Percentiles rank a stretch among this genome's conserved stretches.
Evolutionary conservation across 2,888 invertebrate genomes (phyloP).

Genomic region (Baccha elongata): DNA sequence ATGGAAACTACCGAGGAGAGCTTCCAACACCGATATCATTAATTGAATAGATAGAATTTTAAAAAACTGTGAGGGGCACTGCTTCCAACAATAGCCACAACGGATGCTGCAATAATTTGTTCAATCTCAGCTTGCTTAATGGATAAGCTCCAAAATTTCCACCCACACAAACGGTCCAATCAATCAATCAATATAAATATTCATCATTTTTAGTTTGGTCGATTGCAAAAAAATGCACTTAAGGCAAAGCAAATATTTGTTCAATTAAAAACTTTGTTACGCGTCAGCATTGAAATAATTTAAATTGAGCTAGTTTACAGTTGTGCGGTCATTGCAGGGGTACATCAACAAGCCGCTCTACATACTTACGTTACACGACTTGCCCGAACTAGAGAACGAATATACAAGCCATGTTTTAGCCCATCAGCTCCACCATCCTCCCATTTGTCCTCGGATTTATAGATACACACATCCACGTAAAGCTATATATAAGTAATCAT

Average conservation of each 20-base stretch:
- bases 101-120: conserved; percentile 63
- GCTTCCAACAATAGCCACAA: conserved; percentile 52
- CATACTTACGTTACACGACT: conserved; percentile 51
- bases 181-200: conserved; percentile 74
- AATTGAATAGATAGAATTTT: conserved; percentile 71
- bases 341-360: conserved; percentile 25
- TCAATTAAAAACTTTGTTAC: conserved; percentile 48
- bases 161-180: conserved; percentile 64
- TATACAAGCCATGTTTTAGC: conserved; percentile 51
- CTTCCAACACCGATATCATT: conserved; percentile 59
- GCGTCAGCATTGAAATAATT: conserved; percentile 45
- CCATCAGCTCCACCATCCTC: conserved; percentile 46
- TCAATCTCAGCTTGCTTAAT: conserved; percentile 56
- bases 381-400: conserved; percentile 52
- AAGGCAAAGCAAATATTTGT: conserved; percentile 33
- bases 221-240: conserved; percentile 46
- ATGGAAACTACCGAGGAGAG: conserved; percentile 51
- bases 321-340: conserved; percentile 57
- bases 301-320: conserved; percentile 64
- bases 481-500: background rate
- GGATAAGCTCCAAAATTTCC: conserved; percentile 63
- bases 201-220: conserved; percentile 54
- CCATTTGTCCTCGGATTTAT: conserved; percentile 22
- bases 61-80: conserved; percentile 18
- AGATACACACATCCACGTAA: conserved; percentile 37